Conservation (phyloP, 2,113 vertebrate genomes). For the Pangasianodon hypophthalmus region DNA sequence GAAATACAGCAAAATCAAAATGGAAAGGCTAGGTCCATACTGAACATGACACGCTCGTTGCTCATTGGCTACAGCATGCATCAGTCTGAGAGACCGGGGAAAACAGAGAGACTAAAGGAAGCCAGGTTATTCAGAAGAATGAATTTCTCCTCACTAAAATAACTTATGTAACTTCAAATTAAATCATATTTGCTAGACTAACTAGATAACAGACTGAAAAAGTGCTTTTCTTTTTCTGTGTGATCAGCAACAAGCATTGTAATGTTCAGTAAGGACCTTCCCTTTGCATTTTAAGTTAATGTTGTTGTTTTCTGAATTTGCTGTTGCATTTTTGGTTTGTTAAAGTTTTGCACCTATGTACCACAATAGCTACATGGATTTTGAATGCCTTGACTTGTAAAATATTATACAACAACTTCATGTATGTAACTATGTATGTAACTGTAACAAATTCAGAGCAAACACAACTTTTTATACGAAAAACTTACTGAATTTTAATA, state of each 20-base stretch:
- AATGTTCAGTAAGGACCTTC: neutral
- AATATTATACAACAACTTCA: neutral
- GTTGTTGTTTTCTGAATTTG: neutral
- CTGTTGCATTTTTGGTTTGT: neutral
- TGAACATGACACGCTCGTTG: neutral
- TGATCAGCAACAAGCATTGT: neutral
- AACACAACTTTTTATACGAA: neutral
- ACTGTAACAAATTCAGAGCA: neutral
- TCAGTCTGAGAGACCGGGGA: neutral
- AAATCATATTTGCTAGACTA: neutral
- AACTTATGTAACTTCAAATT: neutral
- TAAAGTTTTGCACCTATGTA: neutral
- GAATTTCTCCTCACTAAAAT: neutral
- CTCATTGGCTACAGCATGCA: neutral
- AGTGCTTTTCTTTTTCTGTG: neutral
- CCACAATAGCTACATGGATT: neutral
- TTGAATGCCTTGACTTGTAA: neutral
- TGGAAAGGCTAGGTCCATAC: neutral
- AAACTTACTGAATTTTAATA: neutral
- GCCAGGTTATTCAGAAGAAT: neutral
- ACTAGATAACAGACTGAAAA: neutral
- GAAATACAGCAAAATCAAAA: neutral
- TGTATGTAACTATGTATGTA: neutral
- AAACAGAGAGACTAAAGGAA: neutral
- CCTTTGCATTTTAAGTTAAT: neutral